These are phyloP conservation scores for Capitulum mitella DNA, from an alignment of 2,888 invertebrate species.

Conservation along the genomic window DNA sequence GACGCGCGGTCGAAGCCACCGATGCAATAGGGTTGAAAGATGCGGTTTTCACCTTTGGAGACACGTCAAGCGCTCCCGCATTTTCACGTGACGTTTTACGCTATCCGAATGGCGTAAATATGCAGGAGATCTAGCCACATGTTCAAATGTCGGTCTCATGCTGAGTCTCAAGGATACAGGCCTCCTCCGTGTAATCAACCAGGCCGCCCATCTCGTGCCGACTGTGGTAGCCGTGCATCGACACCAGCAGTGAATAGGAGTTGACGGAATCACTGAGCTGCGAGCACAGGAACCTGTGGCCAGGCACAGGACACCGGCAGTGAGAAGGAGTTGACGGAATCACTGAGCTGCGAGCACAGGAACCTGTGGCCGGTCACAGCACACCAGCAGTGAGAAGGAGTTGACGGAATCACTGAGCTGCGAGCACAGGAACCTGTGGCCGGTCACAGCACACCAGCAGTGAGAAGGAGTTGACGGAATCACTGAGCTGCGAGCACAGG, in stretches of 20 bases:
- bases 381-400: constrained; percentile 83
- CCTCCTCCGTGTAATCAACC: constrained; percentile 85
- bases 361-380: constrained; percentile 48
- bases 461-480: constrained; percentile 78
- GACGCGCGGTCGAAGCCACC: too few species aligned
- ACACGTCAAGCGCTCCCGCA: too few species aligned
- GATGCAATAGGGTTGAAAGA: too few species aligned
- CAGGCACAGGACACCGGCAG: constrained; percentile 69
- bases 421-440: constrained; percentile 55
- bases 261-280: constrained; percentile 68
- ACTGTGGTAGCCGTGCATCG: constrained; percentile 78
- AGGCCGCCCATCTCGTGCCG: constrained; percentile 53
- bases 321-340: constrained; percentile 78
- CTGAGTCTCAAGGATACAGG: constrained; percentile 81
- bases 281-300: constrained; percentile 55
- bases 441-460: constrained; percentile 69
- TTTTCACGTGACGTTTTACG: too few species aligned
- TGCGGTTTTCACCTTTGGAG: too few species aligned
- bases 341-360: constrained; percentile 64
- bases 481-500: constrained; percentile 64
- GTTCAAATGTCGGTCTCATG: too few species aligned
- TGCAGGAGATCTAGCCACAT: too few species aligned
- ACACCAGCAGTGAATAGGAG: constrained; percentile 83
- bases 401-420: constrained; percentile 68
- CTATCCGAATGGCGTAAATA: too few species aligned